phyloP scores from a whole-genome alignment of 2,797 vertebrate species.

The Dryobates pubescens region DNA sequence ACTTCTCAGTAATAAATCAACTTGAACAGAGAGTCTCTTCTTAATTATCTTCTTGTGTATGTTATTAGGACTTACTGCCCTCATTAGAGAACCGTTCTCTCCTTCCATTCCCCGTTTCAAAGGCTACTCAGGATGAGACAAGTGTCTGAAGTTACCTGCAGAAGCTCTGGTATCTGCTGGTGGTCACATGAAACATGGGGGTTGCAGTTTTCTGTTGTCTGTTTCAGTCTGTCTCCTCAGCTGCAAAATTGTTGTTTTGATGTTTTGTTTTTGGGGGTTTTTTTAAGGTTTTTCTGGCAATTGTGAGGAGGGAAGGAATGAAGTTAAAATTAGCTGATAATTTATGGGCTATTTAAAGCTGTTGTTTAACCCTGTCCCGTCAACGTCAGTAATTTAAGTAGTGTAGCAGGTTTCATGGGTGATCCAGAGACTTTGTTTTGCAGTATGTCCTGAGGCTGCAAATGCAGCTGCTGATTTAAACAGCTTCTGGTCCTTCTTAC shows the following conservation, averaged over 20 bases:
- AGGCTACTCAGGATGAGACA: not conserved
- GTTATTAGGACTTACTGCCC: not conserved
- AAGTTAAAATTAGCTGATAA: not conserved
- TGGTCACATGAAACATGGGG: not conserved
- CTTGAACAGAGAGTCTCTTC: not conserved
- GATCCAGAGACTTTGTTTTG: conserved; percentile 8
- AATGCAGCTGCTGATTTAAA: not conserved
- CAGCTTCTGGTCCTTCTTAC: conserved; percentile 1
- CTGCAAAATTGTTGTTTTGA: not conserved
- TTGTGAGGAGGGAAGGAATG: not conserved
- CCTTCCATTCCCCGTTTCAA: not conserved
- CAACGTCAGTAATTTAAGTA: not conserved
- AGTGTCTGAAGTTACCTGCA: not conserved
- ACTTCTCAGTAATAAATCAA: not conserved
- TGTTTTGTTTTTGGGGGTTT: not conserved
- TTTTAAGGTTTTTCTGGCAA: not conserved
- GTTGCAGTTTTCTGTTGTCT: not conserved
- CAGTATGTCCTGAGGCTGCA: conserved; percentile 8
- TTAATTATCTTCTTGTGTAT: not conserved
- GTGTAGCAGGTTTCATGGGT: not conserved
- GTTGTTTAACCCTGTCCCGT: conserved; percentile 7
- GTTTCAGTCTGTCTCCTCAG: not conserved
- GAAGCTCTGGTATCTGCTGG: not conserved
- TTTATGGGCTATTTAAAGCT: conserved; percentile 15
- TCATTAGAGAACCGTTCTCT: not conserved